Percentiles rank a stretch among this genome's conserved stretches.
These are phyloP conservation scores for Zaprionus africanus DNA, from an alignment of 1,140 invertebrate genomes.

Conservation along the genomic window DNA sequence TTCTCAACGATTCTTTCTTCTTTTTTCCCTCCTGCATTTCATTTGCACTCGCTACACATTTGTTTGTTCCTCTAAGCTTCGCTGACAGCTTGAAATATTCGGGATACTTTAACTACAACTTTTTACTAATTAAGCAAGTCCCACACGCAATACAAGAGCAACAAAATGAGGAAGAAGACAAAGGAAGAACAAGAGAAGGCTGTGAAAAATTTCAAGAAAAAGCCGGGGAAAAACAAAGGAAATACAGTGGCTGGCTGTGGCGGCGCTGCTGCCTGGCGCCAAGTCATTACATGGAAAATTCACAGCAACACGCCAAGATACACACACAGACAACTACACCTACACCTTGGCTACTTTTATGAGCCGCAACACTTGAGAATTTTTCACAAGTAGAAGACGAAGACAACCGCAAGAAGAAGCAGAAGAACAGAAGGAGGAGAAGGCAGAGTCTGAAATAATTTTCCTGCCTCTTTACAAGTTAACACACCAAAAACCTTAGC, in stretches of 20 bases:
- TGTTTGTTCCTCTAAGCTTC: constrained; percentile 27
- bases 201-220: constrained; percentile 45
- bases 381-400: constrained; percentile 59
- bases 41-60: constrained; percentile 1
- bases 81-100: constrained; percentile 67
- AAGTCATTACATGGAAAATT: constrained; percentile 56
- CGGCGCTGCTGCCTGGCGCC: constrained; percentile 36
- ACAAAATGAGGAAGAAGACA: background rate
- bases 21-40: background rate
- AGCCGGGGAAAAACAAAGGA: background rate
- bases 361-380: constrained; percentile 58
- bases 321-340: constrained; percentile 19
- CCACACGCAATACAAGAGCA: constrained; percentile 40
- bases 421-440: constrained; percentile 20
- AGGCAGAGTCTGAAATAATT: constrained; percentile 47
- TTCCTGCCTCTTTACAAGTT: constrained; percentile 56
- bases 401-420: constrained; percentile 13
- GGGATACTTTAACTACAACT: constrained; percentile 51
- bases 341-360: constrained; percentile 46
- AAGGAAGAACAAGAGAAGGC: background rate
- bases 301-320: constrained; percentile 60
- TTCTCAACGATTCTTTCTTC: background rate
- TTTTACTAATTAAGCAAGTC: constrained; percentile 58
- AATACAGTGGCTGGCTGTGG: constrained; percentile 27
- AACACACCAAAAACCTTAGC: constrained; percentile 51